Evolutionary conservation across 2,797 vertebrate genomes (phyloP), one percentile per base, ranked within the genome.

Genomic region (Clarias platycephalus): DNA sequence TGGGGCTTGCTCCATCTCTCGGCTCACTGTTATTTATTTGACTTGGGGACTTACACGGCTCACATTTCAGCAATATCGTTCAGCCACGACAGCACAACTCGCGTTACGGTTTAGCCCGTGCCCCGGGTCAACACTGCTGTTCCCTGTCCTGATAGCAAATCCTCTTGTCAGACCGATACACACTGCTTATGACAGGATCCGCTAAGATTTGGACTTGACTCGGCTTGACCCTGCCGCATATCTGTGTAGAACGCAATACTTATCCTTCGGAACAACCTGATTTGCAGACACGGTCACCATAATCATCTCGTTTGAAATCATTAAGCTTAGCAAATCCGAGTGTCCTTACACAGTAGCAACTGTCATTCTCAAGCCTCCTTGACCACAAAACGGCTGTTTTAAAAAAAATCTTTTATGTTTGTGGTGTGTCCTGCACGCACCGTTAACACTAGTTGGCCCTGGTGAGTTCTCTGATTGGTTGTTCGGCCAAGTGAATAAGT

Each of bases 1-100:
- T 81, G 70, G 44, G 78, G n/a, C 78, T 77, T 60, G 37, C 80
- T 85, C 55, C 26, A 58, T 76, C 79, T 76, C 55, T 78, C 55
- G n/a, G 28, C 83, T 72, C 81, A n/a, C 67, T 74, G 75, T 68
- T 81, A 82, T 82, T 85, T 82, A 82, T 77, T 85, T 70, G 80
- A 67, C 80, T 85, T 34, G 20, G 70, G 66, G 68, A 85, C 68
- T 81, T 74, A 80, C 84, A 83, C 83, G 31, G 44, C 79, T 85
- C 62, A 66, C 84, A 85, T 76, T 85, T 66, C 83, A 66, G 71
- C 70, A 80, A 37, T 57, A 74, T 81, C 68, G 34, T 34, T 81
- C 83, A 81, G 83, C 60, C 68, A 57, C 68, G 22, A 75, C 62
- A 57, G 84, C 78, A 63, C 44, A 49, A 72, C 67, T 60, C 55